Evolutionary conservation across 2,888 invertebrate species (phyloP).

Genomic region (Lissonota sp.): DNA sequence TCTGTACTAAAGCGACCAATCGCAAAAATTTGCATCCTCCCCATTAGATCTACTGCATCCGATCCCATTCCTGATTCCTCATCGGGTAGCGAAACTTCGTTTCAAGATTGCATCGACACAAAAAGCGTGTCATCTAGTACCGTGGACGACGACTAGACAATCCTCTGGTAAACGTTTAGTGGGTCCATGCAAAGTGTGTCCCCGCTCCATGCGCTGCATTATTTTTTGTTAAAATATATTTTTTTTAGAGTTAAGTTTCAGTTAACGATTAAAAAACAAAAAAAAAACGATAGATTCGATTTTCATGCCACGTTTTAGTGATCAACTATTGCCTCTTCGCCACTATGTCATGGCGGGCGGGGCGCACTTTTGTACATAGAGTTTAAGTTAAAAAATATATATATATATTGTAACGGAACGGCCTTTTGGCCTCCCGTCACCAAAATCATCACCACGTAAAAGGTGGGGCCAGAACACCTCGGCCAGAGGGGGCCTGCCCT

Average conservation of each 20-base stretch:
- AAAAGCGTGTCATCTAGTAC: no score
- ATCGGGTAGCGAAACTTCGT: not conserved
- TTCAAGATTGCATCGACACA: conserved; percentile 15
- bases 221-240: not conserved
- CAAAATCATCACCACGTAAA: no score
- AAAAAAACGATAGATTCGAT: conserved; percentile 5
- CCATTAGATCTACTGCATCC: not conserved
- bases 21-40: conserved; percentile 20
- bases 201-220: not conserved
- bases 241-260: not conserved
- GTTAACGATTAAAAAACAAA: not conserved
- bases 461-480: no score
- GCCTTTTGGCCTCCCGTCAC: no score
- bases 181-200: conserved; percentile 8
- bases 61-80: not conserved
- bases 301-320: conserved; percentile 4
- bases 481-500: no score
- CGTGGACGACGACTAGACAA: no score
- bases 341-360: conserved; percentile 30
- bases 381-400: not conserved
- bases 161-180: no score
- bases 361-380: not conserved
- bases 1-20: conserved; percentile 28
- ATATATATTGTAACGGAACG: no score
- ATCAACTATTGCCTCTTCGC: not conserved